Evolutionary conservation across 2,797 vertebrate species (phyloP), one percentile per base, ranked within the genome.

Genomic region (Danio kyathit): DNA sequence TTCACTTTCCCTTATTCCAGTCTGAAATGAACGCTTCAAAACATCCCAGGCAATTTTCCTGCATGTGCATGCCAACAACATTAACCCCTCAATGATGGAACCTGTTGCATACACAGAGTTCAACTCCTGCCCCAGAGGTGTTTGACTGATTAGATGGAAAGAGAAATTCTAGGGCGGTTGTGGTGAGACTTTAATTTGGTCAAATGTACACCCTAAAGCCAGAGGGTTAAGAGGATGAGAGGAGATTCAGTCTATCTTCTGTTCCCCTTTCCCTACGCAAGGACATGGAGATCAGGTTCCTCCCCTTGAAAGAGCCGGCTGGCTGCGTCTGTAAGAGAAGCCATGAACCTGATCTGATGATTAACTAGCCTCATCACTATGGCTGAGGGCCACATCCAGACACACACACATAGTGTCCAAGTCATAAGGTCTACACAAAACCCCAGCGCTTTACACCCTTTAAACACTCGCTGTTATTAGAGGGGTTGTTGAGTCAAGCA

Each of bases 261-360:
- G 67, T 83, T 70, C 79, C 82, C 65, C 61, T 67, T 74, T 87
- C 86, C 87, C 90, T 80, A 84, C 90, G 86, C 88, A 89, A 89
- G 86, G 87, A 91, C 89, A 87, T 82, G 87, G 80, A 88, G 89
- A 92, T 94, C 87, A 29, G 85, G 86, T 93, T 94, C 86, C 85
- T 84, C 79, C 84, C 85, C 89, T 93, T 89, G 91, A 92, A 90
- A 92, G 76, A 63, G 83, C 84, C 85, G 86, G 88, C 86, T 76
- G 84, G 88, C 88, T 74, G 82, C 80, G 84, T 86, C 88, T 87
- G 90, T 91, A 93, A 91, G 88, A 90, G 87, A 91, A 91, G 89
- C 87, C 85, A 89, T 90, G 91, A 92, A 92, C 92, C 90, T 81
- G 90, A 93, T 93, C 91, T 90, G 89, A 92, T 89, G 88, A 93